A percentile compares a stretch with the other conserved stretches of the same genome.
phyloP scores from a whole-genome alignment of 1,140 invertebrate genomes.

The Subanguina moxae region DNA sequence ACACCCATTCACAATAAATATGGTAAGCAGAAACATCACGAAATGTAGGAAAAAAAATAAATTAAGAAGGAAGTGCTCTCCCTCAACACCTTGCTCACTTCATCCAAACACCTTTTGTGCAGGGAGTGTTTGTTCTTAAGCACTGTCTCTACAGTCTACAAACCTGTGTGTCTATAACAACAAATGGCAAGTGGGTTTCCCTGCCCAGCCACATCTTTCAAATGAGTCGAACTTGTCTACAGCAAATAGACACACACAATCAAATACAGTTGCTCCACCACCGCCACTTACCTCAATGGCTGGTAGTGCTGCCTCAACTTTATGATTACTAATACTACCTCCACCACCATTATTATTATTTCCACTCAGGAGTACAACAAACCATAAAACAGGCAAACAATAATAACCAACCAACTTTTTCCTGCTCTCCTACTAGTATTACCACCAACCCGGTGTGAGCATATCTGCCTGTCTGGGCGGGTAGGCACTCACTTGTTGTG shows the following conservation, averaged over 20 bases:
- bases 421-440: not conserved
- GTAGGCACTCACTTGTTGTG: too few species aligned
- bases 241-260: constrained; percentile 1
- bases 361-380: constrained; percentile 1
- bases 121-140: constrained; percentile 1
- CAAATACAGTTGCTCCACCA: not conserved
- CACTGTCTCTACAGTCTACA: not conserved
- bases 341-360: not conserved
- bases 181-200: not conserved
- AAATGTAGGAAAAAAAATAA: too few species aligned
- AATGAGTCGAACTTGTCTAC: not conserved
- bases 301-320: not conserved
- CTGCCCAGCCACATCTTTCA: not conserved
- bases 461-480: too few species aligned
- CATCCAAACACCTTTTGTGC: not conserved
- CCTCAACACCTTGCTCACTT: not conserved
- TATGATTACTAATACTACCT: not conserved
- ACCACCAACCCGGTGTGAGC: too few species aligned
- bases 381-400: constrained; percentile 9
- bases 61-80: too few species aligned
- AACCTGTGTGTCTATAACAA: not conserved
- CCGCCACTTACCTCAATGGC: constrained; percentile 1
- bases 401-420: not conserved
- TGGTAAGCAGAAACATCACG: too few species aligned
- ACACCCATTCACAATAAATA: too few species aligned